Evolutionary conservation across 2,113 vertebrate genomes (phyloP).

Genomic region (Hydrochoerus hydrochaeris): DNA sequence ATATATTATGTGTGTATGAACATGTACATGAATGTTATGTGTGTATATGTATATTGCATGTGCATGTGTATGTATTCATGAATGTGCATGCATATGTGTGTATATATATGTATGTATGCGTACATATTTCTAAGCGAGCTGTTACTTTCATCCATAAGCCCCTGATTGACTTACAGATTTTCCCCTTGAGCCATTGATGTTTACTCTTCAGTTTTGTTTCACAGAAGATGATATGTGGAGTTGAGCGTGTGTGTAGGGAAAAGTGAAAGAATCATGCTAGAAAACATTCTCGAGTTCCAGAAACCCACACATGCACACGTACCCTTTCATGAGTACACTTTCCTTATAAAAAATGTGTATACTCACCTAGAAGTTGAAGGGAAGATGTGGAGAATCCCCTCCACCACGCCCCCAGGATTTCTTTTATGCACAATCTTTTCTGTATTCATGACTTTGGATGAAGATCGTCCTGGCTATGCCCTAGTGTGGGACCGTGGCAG

Average conservation of each 20-base stretch:
- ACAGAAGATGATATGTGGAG: not conserved
- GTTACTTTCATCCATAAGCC: not conserved
- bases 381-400: not conserved
- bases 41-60: too few species aligned
- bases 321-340: not conserved
- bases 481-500: not conserved
- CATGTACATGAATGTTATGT: too few species aligned
- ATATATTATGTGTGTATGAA: too few species aligned
- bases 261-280: not conserved
- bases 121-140: not conserved
- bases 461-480: not conserved
- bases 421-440: not conserved
- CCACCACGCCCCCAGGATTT: not conserved
- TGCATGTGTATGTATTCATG: too few species aligned
- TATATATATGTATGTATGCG: too few species aligned
- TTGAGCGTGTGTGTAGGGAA: not conserved
- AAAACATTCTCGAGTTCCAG: not conserved
- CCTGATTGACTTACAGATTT: not conserved
- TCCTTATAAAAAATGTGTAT: not conserved
- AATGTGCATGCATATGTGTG: too few species aligned
- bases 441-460: not conserved
- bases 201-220: not conserved
- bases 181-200: not conserved
- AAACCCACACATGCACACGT: not conserved
- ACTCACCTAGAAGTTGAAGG: not conserved